phyloP scores from a whole-genome alignment of 1,140 invertebrate species.

The Adelges cooleyi region DNA sequence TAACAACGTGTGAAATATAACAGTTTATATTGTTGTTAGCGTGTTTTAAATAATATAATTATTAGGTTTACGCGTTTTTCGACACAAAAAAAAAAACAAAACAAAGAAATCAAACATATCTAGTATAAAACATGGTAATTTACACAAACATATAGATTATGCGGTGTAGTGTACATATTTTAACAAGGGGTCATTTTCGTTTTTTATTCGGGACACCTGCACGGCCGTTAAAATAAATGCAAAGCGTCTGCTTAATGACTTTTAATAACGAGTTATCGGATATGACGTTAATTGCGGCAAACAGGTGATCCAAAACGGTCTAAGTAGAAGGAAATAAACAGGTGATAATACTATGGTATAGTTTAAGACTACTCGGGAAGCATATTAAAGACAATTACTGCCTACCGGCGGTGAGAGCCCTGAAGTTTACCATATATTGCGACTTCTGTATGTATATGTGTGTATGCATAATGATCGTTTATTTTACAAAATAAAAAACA shows the following conservation, averaged over 20 bases:
- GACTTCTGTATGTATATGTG: not conserved
- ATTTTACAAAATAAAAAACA: not conserved
- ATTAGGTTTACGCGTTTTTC: too few relatives aligned
- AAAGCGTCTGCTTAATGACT: slow-evolving; percentile 23
- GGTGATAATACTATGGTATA: slow-evolving; percentile 24
- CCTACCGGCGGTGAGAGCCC: not conserved
- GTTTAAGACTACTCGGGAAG: not conserved
- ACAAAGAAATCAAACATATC: too few relatives aligned
- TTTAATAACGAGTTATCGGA: slow-evolving; percentile 27
- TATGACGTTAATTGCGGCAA: slow-evolving; percentile 18
- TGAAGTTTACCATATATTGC: slow-evolving; percentile 1
- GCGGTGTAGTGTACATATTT: not conserved
- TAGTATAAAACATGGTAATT: too few relatives aligned
- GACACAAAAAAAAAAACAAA: too few relatives aligned
- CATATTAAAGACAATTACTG: slow-evolving; percentile 24
- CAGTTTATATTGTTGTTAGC: too few relatives aligned
- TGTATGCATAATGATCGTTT: not conserved
- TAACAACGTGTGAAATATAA: too few relatives aligned
- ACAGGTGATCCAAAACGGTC: slow-evolving; percentile 19
- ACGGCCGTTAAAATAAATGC: not conserved
- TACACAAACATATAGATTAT: too few relatives aligned
- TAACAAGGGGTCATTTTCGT: not conserved
- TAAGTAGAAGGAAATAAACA: not conserved
- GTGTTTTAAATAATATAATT: too few relatives aligned
- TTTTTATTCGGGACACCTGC: slow-evolving; percentile 11